A percentile compares a stretch with the other conserved stretches of the same genome.
Evolutionary conservation across 1,140 invertebrate genomes (phyloP).

Genomic region (Hermetia illucens): DNA sequence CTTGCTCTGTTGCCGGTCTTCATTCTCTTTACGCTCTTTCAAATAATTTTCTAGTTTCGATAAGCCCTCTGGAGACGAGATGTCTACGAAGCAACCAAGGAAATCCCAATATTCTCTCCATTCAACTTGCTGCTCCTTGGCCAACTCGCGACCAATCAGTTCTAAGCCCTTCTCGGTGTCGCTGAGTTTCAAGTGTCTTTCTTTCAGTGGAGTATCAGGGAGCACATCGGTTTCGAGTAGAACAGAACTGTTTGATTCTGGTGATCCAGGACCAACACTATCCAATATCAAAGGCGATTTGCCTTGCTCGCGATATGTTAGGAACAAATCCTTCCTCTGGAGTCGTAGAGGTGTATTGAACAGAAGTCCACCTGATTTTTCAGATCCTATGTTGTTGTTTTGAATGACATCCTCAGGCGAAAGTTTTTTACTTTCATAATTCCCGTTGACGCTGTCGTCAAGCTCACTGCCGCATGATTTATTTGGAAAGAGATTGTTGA

Average conservation of each 20-base stretch:
- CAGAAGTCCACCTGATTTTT: too few species aligned
- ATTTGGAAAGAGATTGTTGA: too few species aligned
- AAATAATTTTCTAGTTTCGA: conserved; percentile 59
- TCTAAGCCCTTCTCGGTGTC: conserved; percentile 78
- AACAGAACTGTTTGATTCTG: not conserved
- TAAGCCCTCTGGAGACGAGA: conserved; percentile 55
- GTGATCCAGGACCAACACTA: not conserved
- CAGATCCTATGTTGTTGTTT: too few species aligned
- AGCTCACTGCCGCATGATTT: too few species aligned
- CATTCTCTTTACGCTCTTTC: conserved; percentile 27
- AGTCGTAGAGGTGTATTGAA: not conserved
- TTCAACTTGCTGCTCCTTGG: conserved; percentile 54
- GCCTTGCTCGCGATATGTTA: conserved; percentile 7
- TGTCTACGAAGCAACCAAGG: conserved; percentile 61
- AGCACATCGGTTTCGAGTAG: conserved; percentile 7
- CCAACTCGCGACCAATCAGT: conserved; percentile 60
- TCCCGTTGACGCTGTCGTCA: too few species aligned
- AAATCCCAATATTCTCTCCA: conserved; percentile 91
- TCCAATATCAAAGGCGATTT: conserved; percentile 6
- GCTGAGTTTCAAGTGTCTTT: conserved; percentile 42
- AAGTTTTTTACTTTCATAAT: too few species aligned
- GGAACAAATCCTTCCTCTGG: conserved; percentile 7
- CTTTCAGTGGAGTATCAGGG: conserved; percentile 15
- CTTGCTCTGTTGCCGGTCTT: too few species aligned
- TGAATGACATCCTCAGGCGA: too few species aligned